phyloP scores from a whole-genome alignment of 2,888 invertebrate genomes.

The Clusia tigrina region DNA sequence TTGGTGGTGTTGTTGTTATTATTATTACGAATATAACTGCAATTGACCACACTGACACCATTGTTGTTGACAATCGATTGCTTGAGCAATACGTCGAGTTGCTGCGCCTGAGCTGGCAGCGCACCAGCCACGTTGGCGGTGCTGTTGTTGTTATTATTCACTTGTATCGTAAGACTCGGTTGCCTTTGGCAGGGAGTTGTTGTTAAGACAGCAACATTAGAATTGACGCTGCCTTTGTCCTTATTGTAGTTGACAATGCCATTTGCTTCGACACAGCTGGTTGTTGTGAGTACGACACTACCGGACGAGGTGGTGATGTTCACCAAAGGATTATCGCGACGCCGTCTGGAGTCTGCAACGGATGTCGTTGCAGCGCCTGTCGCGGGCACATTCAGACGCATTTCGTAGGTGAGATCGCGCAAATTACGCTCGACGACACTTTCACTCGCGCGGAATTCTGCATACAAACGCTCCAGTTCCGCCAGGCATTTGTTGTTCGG shows the following conservation, averaged over 20 bases:
- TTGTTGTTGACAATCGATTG: conserved; percentile 48
- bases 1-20: conserved; percentile 35
- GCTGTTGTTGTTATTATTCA: conserved; percentile 52
- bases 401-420: conserved; percentile 42
- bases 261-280: conserved; percentile 34
- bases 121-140: conserved; percentile 35
- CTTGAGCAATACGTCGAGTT: conserved; percentile 35
- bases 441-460: conserved; percentile 61
- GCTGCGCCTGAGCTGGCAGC: conserved; percentile 25
- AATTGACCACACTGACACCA: conserved; percentile 39
- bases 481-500: conserved; percentile 61
- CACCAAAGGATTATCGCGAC: conserved; percentile 19
- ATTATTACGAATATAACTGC: conserved; percentile 42
- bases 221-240: conserved; percentile 8
- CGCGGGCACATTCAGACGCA: conserved; percentile 62
- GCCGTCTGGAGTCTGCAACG: conserved; percentile 39
- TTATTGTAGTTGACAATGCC: conserved; percentile 23
- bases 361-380: conserved; percentile 36
- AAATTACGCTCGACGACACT: conserved; percentile 51
- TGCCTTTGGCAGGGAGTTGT: conserved; percentile 51
- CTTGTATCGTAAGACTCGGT: conserved; percentile 63
- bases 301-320: conserved; percentile 42
- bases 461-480: conserved; percentile 59
- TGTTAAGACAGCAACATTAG: conserved; percentile 38
- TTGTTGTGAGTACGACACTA: conserved; percentile 53